Conservation (phyloP, 2,113 vertebrate genomes). For the Mesoclemmys tuberculata region DNA sequence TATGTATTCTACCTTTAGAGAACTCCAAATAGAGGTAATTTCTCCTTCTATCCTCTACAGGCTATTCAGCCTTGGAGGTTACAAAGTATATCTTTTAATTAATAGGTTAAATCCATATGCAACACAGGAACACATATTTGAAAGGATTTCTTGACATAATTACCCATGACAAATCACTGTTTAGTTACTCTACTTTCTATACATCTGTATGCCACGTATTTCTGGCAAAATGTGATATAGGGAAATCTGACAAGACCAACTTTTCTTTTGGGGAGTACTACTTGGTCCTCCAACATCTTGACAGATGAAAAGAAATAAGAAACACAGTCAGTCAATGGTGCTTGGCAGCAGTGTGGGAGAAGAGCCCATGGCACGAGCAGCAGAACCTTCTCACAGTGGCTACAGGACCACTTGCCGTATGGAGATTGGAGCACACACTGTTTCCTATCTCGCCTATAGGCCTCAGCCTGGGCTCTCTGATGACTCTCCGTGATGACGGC, state of each 20-base stretch:
- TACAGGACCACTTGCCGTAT: too few relatives aligned
- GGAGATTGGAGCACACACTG: too few relatives aligned
- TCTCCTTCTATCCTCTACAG: neutral
- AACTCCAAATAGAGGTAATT: slow-evolving; percentile 9
- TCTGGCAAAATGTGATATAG: neutral
- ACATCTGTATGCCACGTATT: neutral
- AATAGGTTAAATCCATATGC: slow-evolving; percentile 2
- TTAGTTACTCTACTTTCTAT: neutral
- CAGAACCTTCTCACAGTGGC: too few relatives aligned
- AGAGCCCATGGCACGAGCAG: too few relatives aligned
- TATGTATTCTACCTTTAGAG: neutral
- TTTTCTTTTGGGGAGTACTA: neutral
- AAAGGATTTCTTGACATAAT: neutral
- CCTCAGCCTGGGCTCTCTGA: too few relatives aligned
- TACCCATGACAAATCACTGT: neutral
- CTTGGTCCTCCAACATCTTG: too few relatives aligned
- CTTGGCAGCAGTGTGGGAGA: too few relatives aligned
- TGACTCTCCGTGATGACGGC: too few relatives aligned
- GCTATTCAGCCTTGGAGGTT: neutral
- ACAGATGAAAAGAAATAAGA: too few relatives aligned
- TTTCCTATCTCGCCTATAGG: too few relatives aligned
- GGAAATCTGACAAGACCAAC: neutral
- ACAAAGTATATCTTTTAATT: slow-evolving; percentile 29
- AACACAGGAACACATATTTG: neutral
- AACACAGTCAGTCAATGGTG: too few relatives aligned